Percentiles rank a stretch among this genome's conserved stretches.
Conservation (phyloP, 1,140 invertebrate genomes). For the Scaptomyza montana region DNA sequence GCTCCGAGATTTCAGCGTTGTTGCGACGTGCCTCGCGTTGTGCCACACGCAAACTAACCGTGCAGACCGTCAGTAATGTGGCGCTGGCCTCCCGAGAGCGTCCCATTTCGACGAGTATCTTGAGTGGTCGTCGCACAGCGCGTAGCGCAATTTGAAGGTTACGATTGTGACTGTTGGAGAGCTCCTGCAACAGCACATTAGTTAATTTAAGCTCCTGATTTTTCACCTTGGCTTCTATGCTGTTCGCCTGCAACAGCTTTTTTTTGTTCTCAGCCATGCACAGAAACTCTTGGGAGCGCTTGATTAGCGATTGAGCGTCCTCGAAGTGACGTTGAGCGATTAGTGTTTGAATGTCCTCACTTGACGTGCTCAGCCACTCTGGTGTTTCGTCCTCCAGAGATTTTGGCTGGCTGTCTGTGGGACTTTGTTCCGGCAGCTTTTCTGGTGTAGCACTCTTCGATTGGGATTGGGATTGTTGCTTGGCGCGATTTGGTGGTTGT, state of each 20-base stretch:
- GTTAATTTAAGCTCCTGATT: constrained; percentile 91
- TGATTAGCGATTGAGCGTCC: constrained; percentile 94
- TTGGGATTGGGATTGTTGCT: constrained; percentile 84
- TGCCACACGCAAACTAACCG: constrained; percentile 70
- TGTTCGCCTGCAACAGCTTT: constrained; percentile 42
- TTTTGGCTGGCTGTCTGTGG: constrained; percentile 81
- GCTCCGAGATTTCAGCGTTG: constrained; percentile 78
- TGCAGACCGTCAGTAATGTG: constrained; percentile 73
- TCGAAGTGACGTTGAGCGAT: constrained; percentile 99
- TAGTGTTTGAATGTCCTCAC: constrained; percentile 97
- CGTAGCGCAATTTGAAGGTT: constrained; percentile 96
- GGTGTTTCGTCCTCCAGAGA: constrained; percentile 86
- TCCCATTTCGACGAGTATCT: constrained; percentile 89
- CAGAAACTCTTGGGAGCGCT: constrained; percentile 88
- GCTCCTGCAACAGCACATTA: constrained; percentile 93
- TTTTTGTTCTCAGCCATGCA: constrained; percentile 63
- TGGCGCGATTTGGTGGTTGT: constrained; percentile 87
- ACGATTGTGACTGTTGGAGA: constrained; percentile 94
- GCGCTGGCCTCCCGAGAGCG: constrained; percentile 69
- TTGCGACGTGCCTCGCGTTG: constrained; percentile 80
- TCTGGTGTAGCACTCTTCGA: constrained; percentile 62
- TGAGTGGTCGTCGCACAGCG: constrained; percentile 93
- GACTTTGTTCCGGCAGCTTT: constrained; percentile 59
- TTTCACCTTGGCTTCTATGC: constrained; percentile 86
- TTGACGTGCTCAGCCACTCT: constrained; percentile 96